Base-by-base conservation (phyloP, 2,113 vertebrate species). In the Electrona antarctica region DNA sequence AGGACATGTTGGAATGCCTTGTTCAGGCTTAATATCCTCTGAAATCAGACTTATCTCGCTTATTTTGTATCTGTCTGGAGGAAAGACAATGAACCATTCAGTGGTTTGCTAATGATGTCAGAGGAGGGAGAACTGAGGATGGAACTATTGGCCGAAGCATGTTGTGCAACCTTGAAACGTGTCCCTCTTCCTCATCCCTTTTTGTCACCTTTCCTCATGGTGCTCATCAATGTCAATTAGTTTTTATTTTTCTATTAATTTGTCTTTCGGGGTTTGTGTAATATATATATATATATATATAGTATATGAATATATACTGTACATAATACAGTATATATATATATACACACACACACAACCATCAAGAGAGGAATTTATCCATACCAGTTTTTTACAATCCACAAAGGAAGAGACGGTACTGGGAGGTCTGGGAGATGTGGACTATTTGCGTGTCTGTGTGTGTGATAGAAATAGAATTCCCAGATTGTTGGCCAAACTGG, bases 81-180 rank as follows among this genome's bases (percentile, higher is more conserved):
- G 88, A 85, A 80, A 70, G 77, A 85, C 69, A 49, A 74, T 66
- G 41, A 82, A 76, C 81, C 71, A 54, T 85, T 82, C 80, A 61
- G 70, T 74, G 77, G 80, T 84, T 84, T 76, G 67, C 82, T 80
- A 87, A 76, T 91, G 83, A 91, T 90, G 84, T 90, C 87, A 88
- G 80, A 85, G 74, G 86, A 88, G 74, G 55, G 70, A 68, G 62
- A 85, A 80, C 74, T 47, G 76, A 84, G 78, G 83, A 87, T 65
- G 60, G 77, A 89, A 77, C 81, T 72, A 79, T 74, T 61, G 79
- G 80, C 86, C 60, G 73, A 78, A 89, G 91, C 90, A 90, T 90
- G 91, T 91, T 76, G 83, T 69, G 76, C 84, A 83, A 85, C 87
- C 72, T 90, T 82, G 84, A 89, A 90, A 84, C 76, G 84, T 84